A percentile compares a stretch with the other conserved stretches of the same genome.
Conservation (phyloP, 30 jellyfish, hydroid and myxozoan genomes). For the Calvadosia cruxmelitensis region DNA sequence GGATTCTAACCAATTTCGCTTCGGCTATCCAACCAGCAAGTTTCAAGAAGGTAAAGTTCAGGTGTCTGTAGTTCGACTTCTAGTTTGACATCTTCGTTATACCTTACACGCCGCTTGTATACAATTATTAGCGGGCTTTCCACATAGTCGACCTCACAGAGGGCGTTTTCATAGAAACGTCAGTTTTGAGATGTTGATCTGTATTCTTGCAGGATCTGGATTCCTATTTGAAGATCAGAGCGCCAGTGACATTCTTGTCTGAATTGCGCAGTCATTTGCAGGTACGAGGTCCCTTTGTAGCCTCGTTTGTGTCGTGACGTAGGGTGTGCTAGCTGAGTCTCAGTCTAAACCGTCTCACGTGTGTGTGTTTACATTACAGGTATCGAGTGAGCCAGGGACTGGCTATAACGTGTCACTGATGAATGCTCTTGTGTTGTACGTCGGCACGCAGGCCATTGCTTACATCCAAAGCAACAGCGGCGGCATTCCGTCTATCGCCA, state of each 20-base stretch:
- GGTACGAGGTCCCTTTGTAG: conserved; percentile 20
- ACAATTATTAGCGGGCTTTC: too few relatives aligned
- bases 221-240: conserved; percentile 81
- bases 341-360: too few relatives aligned
- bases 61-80: too few relatives aligned
- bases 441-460: conserved; percentile 94
- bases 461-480: conserved; percentile 81
- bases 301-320: neutral
- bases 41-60: conserved; percentile 56
- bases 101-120: too few relatives aligned
- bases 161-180: too few relatives aligned
- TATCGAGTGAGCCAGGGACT: conserved; percentile 76
- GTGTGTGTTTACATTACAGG: conserved; percentile 5
- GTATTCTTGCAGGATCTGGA: conserved; percentile 44
- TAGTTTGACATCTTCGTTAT: too few relatives aligned
- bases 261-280: conserved; percentile 80
- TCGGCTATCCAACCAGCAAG: conserved; percentile 80
- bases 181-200: neutral
- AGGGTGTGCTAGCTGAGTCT: too few relatives aligned
- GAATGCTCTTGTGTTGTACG: conserved; percentile 90
- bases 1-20: conserved; percentile 75
- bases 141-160: too few relatives aligned
- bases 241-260: conserved; percentile 91
- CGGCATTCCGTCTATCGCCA: conserved; percentile 83
- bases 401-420: conserved; percentile 81